phyloP scores from a whole-genome alignment of 2,797 vertebrate genomes.

The Telmatherina bonti region DNA sequence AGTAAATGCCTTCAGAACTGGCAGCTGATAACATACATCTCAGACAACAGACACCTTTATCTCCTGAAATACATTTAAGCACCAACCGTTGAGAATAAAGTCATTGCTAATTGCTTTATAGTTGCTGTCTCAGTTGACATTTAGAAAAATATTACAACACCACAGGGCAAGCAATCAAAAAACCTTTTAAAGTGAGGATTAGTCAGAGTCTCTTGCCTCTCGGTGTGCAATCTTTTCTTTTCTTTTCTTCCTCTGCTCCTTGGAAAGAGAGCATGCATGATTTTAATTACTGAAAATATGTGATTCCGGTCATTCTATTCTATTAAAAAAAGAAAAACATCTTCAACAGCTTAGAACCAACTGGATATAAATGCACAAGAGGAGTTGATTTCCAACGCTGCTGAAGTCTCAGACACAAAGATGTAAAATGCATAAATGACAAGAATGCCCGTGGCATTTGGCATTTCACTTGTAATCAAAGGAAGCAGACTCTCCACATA shows the following conservation, averaged over 20 bases:
- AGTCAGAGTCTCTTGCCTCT: constrained; percentile 17
- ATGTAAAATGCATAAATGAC: constrained; percentile 26
- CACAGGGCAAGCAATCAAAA: constrained; percentile 32
- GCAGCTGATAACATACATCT: not conserved
- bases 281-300: constrained; percentile 15
- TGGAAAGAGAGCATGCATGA: not conserved
- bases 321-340: not conserved
- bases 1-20: constrained; percentile 15
- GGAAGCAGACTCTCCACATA: constrained; percentile 28
- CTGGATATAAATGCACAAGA: constrained; percentile 4
- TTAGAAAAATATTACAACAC: constrained; percentile 35
- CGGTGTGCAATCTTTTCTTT: constrained; percentile 1
- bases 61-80: constrained; percentile 7
- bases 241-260: constrained; percentile 8
- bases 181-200: constrained; percentile 28
- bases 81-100: constrained; percentile 5
- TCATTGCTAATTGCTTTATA: constrained; percentile 29
- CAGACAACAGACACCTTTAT: not conserved
- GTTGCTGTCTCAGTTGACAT: constrained; percentile 29
- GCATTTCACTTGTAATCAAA: constrained; percentile 52
- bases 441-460: constrained; percentile 31
- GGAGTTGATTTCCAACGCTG: constrained; percentile 12
- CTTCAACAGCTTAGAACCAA: not conserved
- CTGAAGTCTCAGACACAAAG: constrained; percentile 4
- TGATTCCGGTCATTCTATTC: not conserved